Conservation (phyloP, 2,113 vertebrate species). For the Pleuronectes platessa region DNA sequence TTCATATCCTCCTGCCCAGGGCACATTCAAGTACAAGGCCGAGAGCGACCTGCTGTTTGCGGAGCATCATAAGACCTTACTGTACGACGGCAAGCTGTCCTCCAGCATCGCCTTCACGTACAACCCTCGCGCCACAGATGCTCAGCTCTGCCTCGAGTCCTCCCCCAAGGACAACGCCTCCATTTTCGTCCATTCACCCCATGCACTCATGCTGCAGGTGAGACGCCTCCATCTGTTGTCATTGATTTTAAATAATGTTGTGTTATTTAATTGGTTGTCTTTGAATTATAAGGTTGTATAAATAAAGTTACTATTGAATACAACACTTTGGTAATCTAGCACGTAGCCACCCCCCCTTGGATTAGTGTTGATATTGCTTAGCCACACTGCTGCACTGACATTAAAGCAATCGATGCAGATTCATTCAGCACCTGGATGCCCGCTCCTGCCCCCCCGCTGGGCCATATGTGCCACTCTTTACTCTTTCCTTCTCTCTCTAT, state of each 20-base stretch:
- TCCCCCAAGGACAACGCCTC: conserved; percentile 96
- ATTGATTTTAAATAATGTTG: background rate
- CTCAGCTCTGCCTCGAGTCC: conserved; percentile 97
- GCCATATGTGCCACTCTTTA: conserved; percentile 18
- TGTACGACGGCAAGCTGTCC: conserved; percentile 96
- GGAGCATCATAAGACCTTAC: conserved; percentile 93
- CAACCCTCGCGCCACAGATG: conserved; percentile 96
- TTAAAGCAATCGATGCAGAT: conserved; percentile 32
- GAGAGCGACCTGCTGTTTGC: conserved; percentile 96
- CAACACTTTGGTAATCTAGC: background rate
- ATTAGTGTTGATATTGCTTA: background rate
- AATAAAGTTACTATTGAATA: background rate
- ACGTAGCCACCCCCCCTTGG: background rate
- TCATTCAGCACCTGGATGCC: conserved; percentile 27
- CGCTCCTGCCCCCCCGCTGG: conserved; percentile 15
- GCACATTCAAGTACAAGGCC: conserved; percentile 96
- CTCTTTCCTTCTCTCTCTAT: conserved; percentile 2
- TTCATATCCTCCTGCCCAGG: conserved; percentile 77
- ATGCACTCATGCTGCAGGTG: conserved; percentile 99
- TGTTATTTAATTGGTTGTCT: background rate
- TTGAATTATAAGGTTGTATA: background rate
- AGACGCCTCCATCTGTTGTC: conserved; percentile 1
- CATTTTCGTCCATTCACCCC: conserved; percentile 98
- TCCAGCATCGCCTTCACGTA: conserved; percentile 93
- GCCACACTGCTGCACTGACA: background rate